Evolutionary conservation across 2,113 vertebrate genomes (phyloP).

Genomic region (Indri indri): DNA sequence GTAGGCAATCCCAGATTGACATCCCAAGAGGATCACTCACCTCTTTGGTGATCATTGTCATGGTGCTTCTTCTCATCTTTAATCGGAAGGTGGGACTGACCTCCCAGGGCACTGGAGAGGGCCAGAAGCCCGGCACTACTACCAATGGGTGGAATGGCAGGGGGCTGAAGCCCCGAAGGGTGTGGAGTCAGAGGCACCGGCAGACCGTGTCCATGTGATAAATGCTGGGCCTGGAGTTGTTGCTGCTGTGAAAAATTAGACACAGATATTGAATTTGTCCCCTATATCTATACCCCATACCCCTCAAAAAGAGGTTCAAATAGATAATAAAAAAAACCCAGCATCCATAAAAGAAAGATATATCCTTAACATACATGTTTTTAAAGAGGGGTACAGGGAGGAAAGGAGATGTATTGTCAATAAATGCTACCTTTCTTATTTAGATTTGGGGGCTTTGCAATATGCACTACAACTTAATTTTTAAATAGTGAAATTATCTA

Average conservation of each 20-base stretch:
- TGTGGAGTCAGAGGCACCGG: conserved; percentile 90
- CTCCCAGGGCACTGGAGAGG: conserved; percentile 89
- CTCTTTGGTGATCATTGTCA: conserved; percentile 92
- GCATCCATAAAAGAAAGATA: neutral
- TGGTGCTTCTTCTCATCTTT: conserved; percentile 93
- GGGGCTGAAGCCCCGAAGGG: conserved; percentile 89
- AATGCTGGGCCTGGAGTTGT: conserved; percentile 92
- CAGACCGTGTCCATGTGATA: conserved; percentile 91
- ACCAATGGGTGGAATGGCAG: conserved; percentile 89
- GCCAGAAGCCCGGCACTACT: conserved; percentile 90
- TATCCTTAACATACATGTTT: neutral
- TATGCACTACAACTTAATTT: neutral
- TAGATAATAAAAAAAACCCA: neutral
- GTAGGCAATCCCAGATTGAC: neutral
- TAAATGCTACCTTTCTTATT: conserved; percentile 6
- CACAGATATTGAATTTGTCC: conserved; percentile 88
- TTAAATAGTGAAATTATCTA: neutral
- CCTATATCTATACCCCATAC: neutral
- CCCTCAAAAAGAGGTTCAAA: neutral
- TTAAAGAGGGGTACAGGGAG: neutral
- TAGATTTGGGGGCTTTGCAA: neutral
- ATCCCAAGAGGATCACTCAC: conserved; percentile 61
- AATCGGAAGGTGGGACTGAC: conserved; percentile 89
- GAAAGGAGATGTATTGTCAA: neutral
- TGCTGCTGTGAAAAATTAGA: conserved; percentile 91